A percentile compares a stretch with the other conserved stretches of the same genome.
These are phyloP conservation scores for Antheraea mylitta DNA, from an alignment of 1,140 invertebrate genomes.

Conservation along the genomic window DNA sequence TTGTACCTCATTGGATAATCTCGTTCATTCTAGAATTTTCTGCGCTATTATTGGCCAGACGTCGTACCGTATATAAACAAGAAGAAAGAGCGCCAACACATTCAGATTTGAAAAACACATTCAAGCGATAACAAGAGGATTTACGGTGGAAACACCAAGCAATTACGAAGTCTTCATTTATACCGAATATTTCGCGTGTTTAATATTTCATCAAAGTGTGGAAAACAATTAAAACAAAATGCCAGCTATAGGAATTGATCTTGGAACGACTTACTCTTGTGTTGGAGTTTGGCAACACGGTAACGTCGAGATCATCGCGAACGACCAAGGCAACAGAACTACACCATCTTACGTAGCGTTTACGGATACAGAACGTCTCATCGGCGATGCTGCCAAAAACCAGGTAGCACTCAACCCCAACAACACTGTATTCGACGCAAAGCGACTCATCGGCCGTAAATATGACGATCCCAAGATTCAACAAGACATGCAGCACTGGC, in stretches of 20 bases:
- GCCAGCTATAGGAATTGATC: conserved; percentile 85
- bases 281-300: conserved; percentile 90
- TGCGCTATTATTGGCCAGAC: conserved; percentile 34
- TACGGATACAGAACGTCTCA: conserved; percentile 62
- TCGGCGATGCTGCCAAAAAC: conserved; percentile 90
- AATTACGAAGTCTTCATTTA: conserved; percentile 3
- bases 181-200: conserved; percentile 11
- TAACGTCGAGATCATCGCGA: conserved; percentile 96
- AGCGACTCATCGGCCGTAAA: conserved; percentile 81
- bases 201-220: conserved; percentile 17
- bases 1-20: conserved; percentile 30
- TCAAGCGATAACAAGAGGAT: conserved; percentile 30
- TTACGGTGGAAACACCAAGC: conserved; percentile 31
- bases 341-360: conserved; percentile 95
- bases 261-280: conserved; percentile 89
- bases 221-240: conserved; percentile 49
- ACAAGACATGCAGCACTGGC: conserved; percentile 84
- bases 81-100: conserved; percentile 38
- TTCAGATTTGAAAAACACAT: conserved; percentile 48
- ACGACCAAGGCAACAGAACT: conserved; percentile 95
- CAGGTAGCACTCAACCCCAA: conserved; percentile 84
- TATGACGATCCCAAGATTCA: conserved; percentile 86
- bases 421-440: conserved; percentile 76
- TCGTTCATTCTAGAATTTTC: conserved; percentile 37
- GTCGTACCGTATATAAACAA: conserved; percentile 34